Base-by-base conservation (phyloP, 2,888 invertebrate species). In the Metellina segmentata region DNA sequence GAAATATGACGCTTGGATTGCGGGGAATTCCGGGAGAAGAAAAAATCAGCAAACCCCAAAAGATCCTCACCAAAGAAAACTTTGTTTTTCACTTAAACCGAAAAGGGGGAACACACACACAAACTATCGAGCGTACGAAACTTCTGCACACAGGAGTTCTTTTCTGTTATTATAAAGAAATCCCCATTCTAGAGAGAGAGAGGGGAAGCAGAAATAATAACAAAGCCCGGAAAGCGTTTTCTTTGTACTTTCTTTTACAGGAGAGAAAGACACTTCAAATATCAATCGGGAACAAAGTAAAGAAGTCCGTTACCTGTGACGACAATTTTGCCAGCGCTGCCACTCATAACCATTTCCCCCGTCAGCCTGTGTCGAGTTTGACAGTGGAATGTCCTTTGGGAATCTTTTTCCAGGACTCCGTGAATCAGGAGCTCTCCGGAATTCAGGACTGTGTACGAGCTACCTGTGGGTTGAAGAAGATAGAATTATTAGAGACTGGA, bases 341-440 rank as follows among this genome's bases (percentile, higher is more conserved):
- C 92, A 71, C 93, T 93, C 81, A 89, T 87, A 52, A 91, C 91
- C 77, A 89, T 91, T 51, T 92, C 92, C 13, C 91, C 91, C 11
- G 93, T 93, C 19, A 93, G 85, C 1, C 81, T 72, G 88, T 93
- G 93, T 6, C 90, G 77, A 1, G 93, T 91, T 34, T 93, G 89
- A 75, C 93, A 93, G 51, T 85, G 90, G 71, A 91, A 93, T 11
- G 91, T 93, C 52, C 92, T 20, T 6, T 79, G 79, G n/a, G 91
- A 75, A 70, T 93, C 92, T 70, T 89, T 89, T 61, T 89, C 87
- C 9, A 81, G 70, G 0, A 90, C 92, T 6, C 86, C 81, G 69
- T 91, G 91, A 13, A 93, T 82, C n/a, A 93, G 75, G 8, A 93
- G 88, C 53, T 93, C 93, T 34, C 93, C 93, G 7, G 93, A 91